These are phyloP conservation scores for Eriosoma lanigerum DNA, from an alignment of 1,140 invertebrate genomes.

Conservation along the genomic window DNA sequence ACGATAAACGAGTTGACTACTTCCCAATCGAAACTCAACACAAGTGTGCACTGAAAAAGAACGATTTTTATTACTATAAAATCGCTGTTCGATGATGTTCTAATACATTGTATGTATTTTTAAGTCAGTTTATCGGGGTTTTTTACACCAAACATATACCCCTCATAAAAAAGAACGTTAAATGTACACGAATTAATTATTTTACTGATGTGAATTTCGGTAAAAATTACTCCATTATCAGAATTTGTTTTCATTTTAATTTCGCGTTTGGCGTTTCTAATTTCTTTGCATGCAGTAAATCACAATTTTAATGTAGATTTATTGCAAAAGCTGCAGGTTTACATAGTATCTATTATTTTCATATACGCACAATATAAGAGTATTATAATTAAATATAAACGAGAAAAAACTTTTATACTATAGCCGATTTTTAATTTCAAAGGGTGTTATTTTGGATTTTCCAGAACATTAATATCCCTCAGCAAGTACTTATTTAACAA, in stretches of 20 bases:
- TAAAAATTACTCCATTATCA: not conserved
- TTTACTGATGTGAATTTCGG: not conserved
- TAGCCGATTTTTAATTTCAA: conserved; percentile 3
- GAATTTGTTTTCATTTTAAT: not conserved
- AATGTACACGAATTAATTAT: not conserved
- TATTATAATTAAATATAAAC: conserved; percentile 6
- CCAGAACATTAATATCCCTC: conserved; percentile 14
- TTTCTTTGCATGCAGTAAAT: not conserved
- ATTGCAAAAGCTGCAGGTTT: not conserved
- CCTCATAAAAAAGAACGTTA: too few species aligned
- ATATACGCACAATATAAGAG: not conserved
- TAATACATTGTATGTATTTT: too few species aligned
- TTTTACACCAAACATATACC: too few species aligned
- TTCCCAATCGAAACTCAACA: not conserved
- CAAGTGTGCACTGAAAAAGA: too few species aligned
- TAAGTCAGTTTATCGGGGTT: too few species aligned
- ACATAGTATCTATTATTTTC: not conserved
- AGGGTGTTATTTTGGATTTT: conserved; percentile 4
- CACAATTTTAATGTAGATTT: conserved; percentile 1
- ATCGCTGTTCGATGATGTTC: too few species aligned
- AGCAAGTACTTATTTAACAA: not conserved
- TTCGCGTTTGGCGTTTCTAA: not conserved
- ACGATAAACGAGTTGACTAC: not conserved
- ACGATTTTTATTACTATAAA: too few species aligned
- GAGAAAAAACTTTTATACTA: not conserved